Evolutionary conservation across 2,113 vertebrate species (phyloP), one percentile per base, ranked within the genome.

Genomic region (Sorex araneus): DNA sequence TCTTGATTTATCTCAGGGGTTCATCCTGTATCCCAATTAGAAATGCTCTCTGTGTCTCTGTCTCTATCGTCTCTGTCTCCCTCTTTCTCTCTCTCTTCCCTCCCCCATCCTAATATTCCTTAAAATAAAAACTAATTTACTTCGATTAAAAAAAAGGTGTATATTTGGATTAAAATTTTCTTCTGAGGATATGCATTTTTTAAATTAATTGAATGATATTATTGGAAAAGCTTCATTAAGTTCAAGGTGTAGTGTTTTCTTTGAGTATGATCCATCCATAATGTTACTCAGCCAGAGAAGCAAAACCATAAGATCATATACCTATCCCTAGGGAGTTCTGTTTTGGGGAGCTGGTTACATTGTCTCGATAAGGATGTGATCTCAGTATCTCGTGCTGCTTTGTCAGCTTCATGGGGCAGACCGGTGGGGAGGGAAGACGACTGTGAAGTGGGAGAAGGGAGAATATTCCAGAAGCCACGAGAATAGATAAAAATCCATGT

Each of bases 131-230:
- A 40, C 54, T 54, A 54, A 19, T 54, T 54, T 54, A 12, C 18
- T 54, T 54, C 54, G 4, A 3, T 54, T 54, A 15, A 54, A 54
- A 16, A 54, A 54, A 54, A 4, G 13, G 3, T 54, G 9, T 54
- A 40, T 54, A 13, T 85, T 83, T 64, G 45, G 69, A 86, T 91
- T 80, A 73, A 54, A 15, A 40, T 75, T 74, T 93, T 87, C n/a
- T 40, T 63, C 8, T 84, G 88, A 57, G 47, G 70, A 23, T 27
- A 63, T 63, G 8, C 10, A 78, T 81, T 85, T 16, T 74, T 67
- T 19, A 40, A 40, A 40, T 40, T 4, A 40, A 40, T 2, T 74
- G 30, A 70, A 45, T 54, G 77, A 10, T 34, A 87, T 36, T 84
- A 60, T 71, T 89, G 77, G 73, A 54, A 84, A 75, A 87, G 8